Conservation (phyloP, 2,888 invertebrate genomes). For the Sminthurinus aureus region DNA sequence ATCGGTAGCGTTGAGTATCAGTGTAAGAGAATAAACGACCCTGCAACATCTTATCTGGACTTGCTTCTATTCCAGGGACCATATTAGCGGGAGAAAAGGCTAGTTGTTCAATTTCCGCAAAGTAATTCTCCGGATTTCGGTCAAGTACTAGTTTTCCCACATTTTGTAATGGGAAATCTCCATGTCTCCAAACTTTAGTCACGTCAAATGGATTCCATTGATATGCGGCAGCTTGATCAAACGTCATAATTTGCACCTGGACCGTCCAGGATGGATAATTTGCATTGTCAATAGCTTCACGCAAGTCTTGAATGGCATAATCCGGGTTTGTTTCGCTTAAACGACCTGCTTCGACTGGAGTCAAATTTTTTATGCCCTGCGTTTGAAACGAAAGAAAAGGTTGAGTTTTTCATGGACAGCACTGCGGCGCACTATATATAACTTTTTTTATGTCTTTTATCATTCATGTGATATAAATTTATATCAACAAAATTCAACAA, state of each 20-base stretch:
- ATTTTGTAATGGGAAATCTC: slow-evolving; percentile 65
- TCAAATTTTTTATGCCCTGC: slow-evolving; percentile 85
- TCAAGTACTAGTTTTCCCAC: slow-evolving; percentile 67
- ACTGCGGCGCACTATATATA: not conserved
- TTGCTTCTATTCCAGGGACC: slow-evolving; percentile 67
- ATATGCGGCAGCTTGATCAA: slow-evolving; percentile 79
- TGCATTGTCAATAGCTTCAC: slow-evolving; percentile 81
- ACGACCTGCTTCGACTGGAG: slow-evolving; percentile 70
- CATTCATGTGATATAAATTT: no score
- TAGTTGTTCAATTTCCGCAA: slow-evolving; percentile 67
- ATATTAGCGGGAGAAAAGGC: slow-evolving; percentile 66
- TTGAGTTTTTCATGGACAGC: not conserved
- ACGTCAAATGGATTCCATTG: slow-evolving; percentile 92
- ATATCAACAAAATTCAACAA: not conserved
- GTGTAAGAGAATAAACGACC: slow-evolving; percentile 87
- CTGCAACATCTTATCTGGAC: slow-evolving; percentile 66
- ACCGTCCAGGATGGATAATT: slow-evolving; percentile 76
- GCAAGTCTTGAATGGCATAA: slow-evolving; percentile 86
- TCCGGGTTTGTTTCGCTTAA: slow-evolving; percentile 80
- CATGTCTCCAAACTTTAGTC: slow-evolving; percentile 64
- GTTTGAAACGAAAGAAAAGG: not conserved
- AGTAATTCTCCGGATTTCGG: slow-evolving; percentile 66
- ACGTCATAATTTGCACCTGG: slow-evolving; percentile 89
- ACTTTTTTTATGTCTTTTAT: no score
- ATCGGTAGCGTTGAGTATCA: slow-evolving; percentile 89